Base-by-base conservation (phyloP, 2,113 vertebrate species). In the Sitta europaea region DNA sequence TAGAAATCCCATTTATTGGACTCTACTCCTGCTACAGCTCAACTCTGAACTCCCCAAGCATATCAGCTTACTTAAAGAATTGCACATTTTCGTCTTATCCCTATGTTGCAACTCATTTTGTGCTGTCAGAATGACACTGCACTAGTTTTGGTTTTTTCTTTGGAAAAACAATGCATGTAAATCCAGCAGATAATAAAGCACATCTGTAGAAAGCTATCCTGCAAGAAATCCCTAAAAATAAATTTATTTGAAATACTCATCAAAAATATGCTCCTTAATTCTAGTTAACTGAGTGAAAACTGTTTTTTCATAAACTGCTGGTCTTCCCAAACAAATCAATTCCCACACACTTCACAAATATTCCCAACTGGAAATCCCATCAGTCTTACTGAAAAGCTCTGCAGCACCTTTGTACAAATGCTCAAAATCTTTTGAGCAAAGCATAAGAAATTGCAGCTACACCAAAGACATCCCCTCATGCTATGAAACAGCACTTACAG, bases 111-210 rank as follows among this genome's bases (percentile, higher is more conserved):
- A 71, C 24, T 57, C 4, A 0, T 62, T 68, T 86, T 61, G 40
- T 35, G 47, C 86, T 81, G 24, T 72, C 66, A 74, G 73, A 95
- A 61, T 94, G 59, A 42, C 65, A 70, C 12, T 96, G 83, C 62
- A 36, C 48, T 95, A 63, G 62, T 97, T 97, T 97, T 91, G 91
- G 95, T 97, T 97, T 90, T 78, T 55, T 74, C 90, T 95, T 96
- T 92, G 77, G 86, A 96, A 77, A 50, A 95, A 94, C 48, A 97
- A 58, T 42, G 55, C 42, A 53, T 78, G 75, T 96, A 27, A 92
- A 94, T 74, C 67, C 40, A 95, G 96, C 47, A 94, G 68, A 79
- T 31, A n/a, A 80, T 93, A 92, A 90, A 94, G 51, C 77, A 91
- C 10, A 66, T 91, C 72, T 95, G 83, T 94, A 94, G 94, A 96